Evolutionary conservation across 1,140 invertebrate genomes (phyloP).

Genomic region (Centruroides vittatus): DNA sequence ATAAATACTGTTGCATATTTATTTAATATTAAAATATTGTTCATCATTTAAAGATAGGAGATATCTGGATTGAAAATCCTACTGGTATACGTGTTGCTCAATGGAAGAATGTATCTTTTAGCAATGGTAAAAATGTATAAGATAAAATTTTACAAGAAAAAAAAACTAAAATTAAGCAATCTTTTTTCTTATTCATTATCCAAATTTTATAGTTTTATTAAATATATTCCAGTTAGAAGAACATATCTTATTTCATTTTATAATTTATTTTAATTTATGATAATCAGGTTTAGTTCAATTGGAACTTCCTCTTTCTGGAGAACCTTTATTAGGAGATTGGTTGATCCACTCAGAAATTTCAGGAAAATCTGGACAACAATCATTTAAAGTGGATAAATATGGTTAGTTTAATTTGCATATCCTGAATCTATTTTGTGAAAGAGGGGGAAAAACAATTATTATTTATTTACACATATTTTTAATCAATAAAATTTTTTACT

Average conservation of each 20-base stretch:
- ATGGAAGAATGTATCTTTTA: conserved; percentile 38
- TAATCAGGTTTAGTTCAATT: conserved; percentile 36
- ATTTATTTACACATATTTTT: too few relatives aligned
- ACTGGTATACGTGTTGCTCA: conserved; percentile 39
- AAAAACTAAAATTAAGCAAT: too few relatives aligned
- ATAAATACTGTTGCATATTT: too few relatives aligned
- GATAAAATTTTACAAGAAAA: too few relatives aligned
- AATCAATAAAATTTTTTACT: too few relatives aligned
- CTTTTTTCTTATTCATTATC: too few relatives aligned
- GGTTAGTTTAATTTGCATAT: background rate
- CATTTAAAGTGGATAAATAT: conserved; percentile 8
- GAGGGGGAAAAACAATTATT: too few relatives aligned
- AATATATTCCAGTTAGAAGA: too few relatives aligned
- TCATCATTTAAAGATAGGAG: conserved; percentile 32
- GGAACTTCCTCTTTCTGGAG: conserved; percentile 37
- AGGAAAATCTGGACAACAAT: background rate
- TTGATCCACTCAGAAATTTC: background rate
- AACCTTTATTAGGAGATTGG: conserved; percentile 27
- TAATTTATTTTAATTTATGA: background rate
- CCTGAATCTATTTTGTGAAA: background rate
- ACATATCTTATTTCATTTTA: too few relatives aligned
- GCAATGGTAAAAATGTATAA: background rate
- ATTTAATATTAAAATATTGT: conserved; percentile 1
- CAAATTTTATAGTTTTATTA: too few relatives aligned
- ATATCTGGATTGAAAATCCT: conserved; percentile 45